These are phyloP conservation scores for Mus pahari DNA, from an alignment of 2,113 vertebrate species.

Conservation along the genomic window DNA sequence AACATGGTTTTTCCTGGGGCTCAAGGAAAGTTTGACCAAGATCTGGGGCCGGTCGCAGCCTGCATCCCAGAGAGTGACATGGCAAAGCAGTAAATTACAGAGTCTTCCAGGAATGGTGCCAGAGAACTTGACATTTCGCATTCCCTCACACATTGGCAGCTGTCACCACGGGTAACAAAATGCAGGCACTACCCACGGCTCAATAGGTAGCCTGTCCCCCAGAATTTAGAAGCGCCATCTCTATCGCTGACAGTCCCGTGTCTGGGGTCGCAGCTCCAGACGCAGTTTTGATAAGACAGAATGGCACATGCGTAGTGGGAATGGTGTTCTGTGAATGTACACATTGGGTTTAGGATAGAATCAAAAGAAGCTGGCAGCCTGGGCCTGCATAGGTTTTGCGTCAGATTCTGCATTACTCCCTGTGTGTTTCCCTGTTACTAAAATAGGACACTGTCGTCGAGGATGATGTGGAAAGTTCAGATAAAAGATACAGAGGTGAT, in stretches of 20 bases:
- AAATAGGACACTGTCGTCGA: slow-evolving; percentile 17
- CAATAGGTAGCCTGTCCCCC: slow-evolving; percentile 74
- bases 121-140: slow-evolving; percentile 82
- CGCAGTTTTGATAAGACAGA: slow-evolving; percentile 40
- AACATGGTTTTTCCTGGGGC: not conserved
- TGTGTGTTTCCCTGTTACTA: not conserved
- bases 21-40: slow-evolving; percentile 43
- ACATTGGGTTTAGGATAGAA: slow-evolving; percentile 48
- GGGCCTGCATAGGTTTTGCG: slow-evolving; percentile 34
- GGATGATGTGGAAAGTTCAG: not conserved
- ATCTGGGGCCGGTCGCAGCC: slow-evolving; percentile 62
- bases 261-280: slow-evolving; percentile 39
- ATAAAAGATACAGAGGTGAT: not conserved
- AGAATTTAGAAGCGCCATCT: slow-evolving; percentile 58
- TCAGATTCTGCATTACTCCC: not conserved
- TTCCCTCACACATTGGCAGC: slow-evolving; percentile 80
- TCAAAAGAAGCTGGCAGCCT: slow-evolving; percentile 51
- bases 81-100: slow-evolving; percentile 77
- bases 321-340: slow-evolving; percentile 14
- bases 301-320: not conserved
- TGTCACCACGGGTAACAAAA: slow-evolving; percentile 79
- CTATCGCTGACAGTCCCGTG: slow-evolving; percentile 63
- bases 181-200: slow-evolving; percentile 77
- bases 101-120: slow-evolving; percentile 79
- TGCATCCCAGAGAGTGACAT: slow-evolving; percentile 78